phyloP scores from a whole-genome alignment of 2,797 vertebrate species.

The Mastacembelus armatus region DNA sequence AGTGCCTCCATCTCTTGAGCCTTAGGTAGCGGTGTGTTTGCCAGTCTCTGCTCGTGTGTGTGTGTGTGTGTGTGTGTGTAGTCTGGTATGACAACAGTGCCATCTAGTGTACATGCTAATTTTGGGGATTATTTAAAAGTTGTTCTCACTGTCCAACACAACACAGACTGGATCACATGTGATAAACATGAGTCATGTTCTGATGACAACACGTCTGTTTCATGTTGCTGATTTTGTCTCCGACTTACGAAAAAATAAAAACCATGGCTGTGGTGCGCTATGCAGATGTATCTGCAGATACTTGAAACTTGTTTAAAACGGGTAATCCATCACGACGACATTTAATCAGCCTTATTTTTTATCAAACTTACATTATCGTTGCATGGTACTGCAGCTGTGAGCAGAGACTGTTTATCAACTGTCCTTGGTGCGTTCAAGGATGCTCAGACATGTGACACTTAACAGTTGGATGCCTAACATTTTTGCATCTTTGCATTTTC shows the following conservation, averaged over 20 bases:
- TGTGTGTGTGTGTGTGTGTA: conserved; percentile 13
- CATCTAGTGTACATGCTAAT: conserved; percentile 65
- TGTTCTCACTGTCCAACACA: conserved; percentile 4
- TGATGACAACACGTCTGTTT: conserved; percentile 7
- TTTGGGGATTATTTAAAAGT: background rate
- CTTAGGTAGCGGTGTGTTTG: conserved; percentile 59
- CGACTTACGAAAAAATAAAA: conserved; percentile 2
- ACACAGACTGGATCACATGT: background rate
- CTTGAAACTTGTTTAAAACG: conserved; percentile 39
- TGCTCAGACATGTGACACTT: conserved; percentile 23
- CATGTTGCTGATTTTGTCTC: conserved; percentile 9
- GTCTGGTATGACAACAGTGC: conserved; percentile 72
- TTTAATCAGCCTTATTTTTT: conserved; percentile 52
- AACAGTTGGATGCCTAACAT: background rate
- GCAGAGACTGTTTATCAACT: conserved; percentile 33
- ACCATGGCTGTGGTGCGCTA: background rate
- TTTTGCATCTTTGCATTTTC: conserved; percentile 10
- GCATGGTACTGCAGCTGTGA: conserved; percentile 42
- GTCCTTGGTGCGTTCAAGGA: conserved; percentile 41
- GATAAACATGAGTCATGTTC: conserved; percentile 8
- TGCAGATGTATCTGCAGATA: conserved; percentile 46
- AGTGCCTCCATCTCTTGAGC: conserved; percentile 60
- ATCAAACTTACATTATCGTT: conserved; percentile 42
- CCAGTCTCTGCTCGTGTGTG: conserved; percentile 49
- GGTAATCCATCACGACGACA: conserved; percentile 58